phyloP scores from a whole-genome alignment of 2,888 invertebrate species.

The Clunio marinus region DNA sequence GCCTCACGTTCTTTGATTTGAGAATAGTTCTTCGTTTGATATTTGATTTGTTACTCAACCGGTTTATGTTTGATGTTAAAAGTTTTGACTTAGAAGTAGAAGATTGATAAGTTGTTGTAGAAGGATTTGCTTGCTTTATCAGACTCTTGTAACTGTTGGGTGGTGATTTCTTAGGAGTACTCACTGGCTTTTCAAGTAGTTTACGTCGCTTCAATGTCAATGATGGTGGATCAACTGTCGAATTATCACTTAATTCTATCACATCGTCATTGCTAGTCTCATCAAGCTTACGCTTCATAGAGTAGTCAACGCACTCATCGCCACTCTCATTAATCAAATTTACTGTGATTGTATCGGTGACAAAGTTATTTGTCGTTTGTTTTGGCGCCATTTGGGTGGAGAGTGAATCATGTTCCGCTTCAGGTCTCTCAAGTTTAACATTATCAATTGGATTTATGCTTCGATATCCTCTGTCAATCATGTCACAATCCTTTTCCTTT shows the following conservation, averaged over 20 bases:
- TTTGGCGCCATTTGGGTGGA: not conserved
- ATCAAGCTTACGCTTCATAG: slow-evolving; percentile 4
- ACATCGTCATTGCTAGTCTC: slow-evolving; percentile 30
- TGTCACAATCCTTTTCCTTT: slow-evolving; percentile 41
- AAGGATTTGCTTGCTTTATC: slow-evolving; percentile 48
- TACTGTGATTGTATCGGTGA: slow-evolving; percentile 8
- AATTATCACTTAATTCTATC: slow-evolving; percentile 38
- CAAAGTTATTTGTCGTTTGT: not conserved
- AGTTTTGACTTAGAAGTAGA: slow-evolving; percentile 12
- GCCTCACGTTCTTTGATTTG: slow-evolving; percentile 26
- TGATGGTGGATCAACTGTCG: not conserved
- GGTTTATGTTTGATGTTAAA: slow-evolving; percentile 8
- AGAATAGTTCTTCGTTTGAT: slow-evolving; percentile 23
- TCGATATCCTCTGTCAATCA: slow-evolving; percentile 41
- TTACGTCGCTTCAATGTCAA: slow-evolving; percentile 26
- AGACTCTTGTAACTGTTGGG: slow-evolving; percentile 51
- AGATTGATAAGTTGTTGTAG: not conserved
- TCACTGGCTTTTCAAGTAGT: slow-evolving; percentile 24
- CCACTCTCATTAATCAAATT: slow-evolving; percentile 31
- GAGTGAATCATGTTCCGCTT: not conserved
- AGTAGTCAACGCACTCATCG: slow-evolving; percentile 22
- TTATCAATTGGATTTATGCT: slow-evolving; percentile 28
- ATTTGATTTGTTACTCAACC: not conserved
- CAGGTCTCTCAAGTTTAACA: slow-evolving; percentile 33
- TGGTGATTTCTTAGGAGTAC: slow-evolving; percentile 46